Evolutionary conservation across 2,113 vertebrate species (phyloP).

Genomic region (Nothoprocta perdicaria): DNA sequence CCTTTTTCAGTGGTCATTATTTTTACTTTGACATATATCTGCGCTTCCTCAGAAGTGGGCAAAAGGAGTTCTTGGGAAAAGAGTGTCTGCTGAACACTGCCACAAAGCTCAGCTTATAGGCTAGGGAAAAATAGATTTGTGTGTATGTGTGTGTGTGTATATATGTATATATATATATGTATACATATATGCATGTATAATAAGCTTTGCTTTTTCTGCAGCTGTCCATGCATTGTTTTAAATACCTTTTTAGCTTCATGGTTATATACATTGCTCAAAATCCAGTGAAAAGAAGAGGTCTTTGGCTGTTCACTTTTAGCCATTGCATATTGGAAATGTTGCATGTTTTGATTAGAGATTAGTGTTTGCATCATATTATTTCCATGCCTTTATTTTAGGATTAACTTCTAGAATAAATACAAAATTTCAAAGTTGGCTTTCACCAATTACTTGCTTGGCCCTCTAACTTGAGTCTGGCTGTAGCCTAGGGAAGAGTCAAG

Average conservation of each 20-base stretch:
- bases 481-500: neutral
- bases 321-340: neutral
- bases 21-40: neutral
- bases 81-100: neutral
- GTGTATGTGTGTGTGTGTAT: too few relatives aligned
- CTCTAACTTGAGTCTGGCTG: neutral
- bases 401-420: neutral
- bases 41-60: neutral
- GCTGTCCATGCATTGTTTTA: neutral
- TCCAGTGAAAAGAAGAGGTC: neutral
- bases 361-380: neutral
- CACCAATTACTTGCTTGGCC: neutral
- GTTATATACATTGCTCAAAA: neutral
- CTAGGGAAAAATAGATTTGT: neutral
- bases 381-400: neutral
- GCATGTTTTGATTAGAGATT: neutral
- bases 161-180: neutral
- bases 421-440: slow-evolving; percentile 18
- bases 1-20: neutral
- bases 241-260: neutral
- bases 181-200: neutral
- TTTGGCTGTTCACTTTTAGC: neutral
- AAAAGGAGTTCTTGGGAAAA: neutral
- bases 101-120: neutral
- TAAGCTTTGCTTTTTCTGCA: neutral